phyloP scores from a whole-genome alignment of 2,888 invertebrate species.

The Corbicula japonica region DNA sequence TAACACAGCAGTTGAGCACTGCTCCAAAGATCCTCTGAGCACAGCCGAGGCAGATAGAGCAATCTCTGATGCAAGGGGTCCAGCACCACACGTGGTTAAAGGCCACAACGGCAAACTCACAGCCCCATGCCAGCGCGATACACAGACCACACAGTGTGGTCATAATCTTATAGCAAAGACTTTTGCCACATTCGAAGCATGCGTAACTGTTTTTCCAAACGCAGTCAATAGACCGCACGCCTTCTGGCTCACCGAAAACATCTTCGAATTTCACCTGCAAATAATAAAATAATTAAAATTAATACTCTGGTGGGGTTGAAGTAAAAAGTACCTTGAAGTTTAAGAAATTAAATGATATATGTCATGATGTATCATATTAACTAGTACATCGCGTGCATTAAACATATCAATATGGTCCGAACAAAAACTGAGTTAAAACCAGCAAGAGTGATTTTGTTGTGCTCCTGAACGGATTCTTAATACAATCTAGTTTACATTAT shows the following conservation, averaged over 20 bases:
- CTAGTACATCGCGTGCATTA: too few species aligned
- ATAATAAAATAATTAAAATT: too few species aligned
- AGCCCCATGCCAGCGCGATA: conserved; percentile 89
- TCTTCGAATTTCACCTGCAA: conserved; percentile 74
- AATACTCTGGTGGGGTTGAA: too few species aligned
- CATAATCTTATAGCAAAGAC: conserved; percentile 91
- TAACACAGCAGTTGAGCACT: conserved; percentile 87
- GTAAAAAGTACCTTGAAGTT: too few species aligned
- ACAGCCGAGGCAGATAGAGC: conserved; percentile 88
- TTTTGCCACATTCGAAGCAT: conserved; percentile 90
- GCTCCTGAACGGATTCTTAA: too few species aligned
- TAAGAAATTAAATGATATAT: too few species aligned
- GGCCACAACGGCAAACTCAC: conserved; percentile 88
- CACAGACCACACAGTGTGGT: conserved; percentile 90
- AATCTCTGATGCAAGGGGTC: conserved; percentile 89
- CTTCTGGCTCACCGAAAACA: conserved; percentile 78
- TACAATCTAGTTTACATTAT: too few species aligned
- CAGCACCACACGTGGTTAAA: conserved; percentile 90
- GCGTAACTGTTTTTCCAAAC: conserved; percentile 90
- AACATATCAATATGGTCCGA: too few species aligned
- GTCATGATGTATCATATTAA: too few species aligned
- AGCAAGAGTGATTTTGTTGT: too few species aligned
- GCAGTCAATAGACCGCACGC: conserved; percentile 88
- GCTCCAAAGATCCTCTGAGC: conserved; percentile 85
- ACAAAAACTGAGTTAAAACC: too few species aligned